Evolutionary conservation across 2,888 invertebrate species (phyloP).

Genomic region (Monopis laevigella): DNA sequence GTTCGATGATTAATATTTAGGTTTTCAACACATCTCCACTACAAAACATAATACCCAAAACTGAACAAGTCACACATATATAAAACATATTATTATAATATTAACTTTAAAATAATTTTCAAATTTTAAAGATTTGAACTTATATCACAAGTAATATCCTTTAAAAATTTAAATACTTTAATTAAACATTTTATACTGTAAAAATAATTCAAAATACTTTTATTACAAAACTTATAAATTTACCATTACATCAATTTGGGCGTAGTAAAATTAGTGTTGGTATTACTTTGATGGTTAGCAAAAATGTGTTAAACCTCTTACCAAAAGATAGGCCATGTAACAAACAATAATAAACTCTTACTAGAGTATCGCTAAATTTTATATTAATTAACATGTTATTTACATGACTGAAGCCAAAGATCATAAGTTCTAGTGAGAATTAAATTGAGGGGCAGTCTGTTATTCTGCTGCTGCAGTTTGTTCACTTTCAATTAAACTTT

Average conservation of each 20-base stretch:
- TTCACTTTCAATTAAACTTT: slow-evolving; percentile 53
- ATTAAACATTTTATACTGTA: too few species aligned
- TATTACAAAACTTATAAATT: too few species aligned
- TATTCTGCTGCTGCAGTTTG: slow-evolving; percentile 46
- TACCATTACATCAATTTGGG: too few species aligned
- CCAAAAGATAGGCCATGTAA: slow-evolving; percentile 30
- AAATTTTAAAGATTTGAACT: slow-evolving; percentile 35
- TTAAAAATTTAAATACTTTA: too few species aligned
- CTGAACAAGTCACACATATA: slow-evolving; percentile 14
- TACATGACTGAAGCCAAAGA: slow-evolving; percentile 33
- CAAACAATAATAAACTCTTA: not conserved
- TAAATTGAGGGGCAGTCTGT: slow-evolving; percentile 54
- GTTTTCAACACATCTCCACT: slow-evolving; percentile 34
- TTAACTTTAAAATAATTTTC: slow-evolving; percentile 31
- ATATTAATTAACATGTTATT: slow-evolving; percentile 43
- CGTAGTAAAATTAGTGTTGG: too few species aligned
- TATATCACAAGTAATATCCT: slow-evolving; percentile 48
- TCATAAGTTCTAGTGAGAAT: slow-evolving; percentile 51
- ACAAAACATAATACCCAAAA: slow-evolving; percentile 52
- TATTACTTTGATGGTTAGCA: too few species aligned
- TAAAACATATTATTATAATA: not conserved
- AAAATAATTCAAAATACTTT: too few species aligned
- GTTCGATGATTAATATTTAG: too few species aligned
- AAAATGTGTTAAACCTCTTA: slow-evolving; percentile 46
- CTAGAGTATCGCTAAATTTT: slow-evolving; percentile 16